Evolutionary conservation across 1,140 invertebrate species (phyloP).

Genomic region (Archivesica marissinica): DNA sequence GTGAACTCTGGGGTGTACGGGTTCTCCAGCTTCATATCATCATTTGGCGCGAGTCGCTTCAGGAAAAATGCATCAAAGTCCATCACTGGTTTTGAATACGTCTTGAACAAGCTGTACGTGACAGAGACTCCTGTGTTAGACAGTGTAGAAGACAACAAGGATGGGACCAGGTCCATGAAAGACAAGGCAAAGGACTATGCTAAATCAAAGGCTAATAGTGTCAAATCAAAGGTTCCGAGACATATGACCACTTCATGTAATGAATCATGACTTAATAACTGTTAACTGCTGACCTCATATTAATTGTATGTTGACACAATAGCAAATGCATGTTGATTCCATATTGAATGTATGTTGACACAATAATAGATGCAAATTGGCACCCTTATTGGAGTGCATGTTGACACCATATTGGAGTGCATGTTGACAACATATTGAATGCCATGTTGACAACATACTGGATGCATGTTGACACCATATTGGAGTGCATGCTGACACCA

Average conservation of each 20-base stretch:
- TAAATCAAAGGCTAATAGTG: slow-evolving; percentile 4
- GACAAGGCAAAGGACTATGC: slow-evolving; percentile 25
- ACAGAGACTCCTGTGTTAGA: slow-evolving; percentile 37
- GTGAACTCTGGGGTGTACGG: slow-evolving; percentile 93
- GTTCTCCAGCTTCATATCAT: slow-evolving; percentile 93
- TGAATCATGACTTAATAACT: too few species aligned
- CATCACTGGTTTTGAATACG: slow-evolving; percentile 90
- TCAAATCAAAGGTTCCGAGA: slow-evolving; percentile 22
- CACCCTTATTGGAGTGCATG: too few species aligned
- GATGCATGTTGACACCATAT: too few species aligned
- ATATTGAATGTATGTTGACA: too few species aligned
- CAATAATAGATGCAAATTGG: too few species aligned
- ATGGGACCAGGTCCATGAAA: not conserved
- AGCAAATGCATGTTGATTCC: too few species aligned
- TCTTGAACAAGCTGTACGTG: slow-evolving; percentile 66
- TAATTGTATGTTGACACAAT: too few species aligned
- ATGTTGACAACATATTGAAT: too few species aligned
- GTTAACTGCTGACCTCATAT: too few species aligned
- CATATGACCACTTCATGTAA: not conserved
- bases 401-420: too few species aligned
- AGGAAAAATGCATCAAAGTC: slow-evolving; percentile 93
- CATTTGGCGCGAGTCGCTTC: slow-evolving; percentile 94
- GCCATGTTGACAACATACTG: too few species aligned
- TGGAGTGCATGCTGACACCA: too few species aligned
- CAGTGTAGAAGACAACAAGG: not conserved